Base-by-base conservation (phyloP, 53 echinoderm and acorn worm genomes). In the Stichopus horrens region DNA sequence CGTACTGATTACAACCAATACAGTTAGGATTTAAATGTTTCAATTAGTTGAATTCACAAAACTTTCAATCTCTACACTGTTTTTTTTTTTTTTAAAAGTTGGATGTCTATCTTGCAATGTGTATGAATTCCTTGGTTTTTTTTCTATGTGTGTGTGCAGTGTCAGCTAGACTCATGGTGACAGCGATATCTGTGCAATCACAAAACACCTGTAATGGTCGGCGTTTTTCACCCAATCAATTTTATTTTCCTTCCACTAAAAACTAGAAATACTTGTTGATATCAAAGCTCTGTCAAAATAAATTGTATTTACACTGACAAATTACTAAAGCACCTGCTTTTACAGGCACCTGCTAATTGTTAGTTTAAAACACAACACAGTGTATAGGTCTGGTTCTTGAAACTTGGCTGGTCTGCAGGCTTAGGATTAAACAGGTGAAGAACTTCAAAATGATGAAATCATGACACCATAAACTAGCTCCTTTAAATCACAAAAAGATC, bases 251-350 rank as follows among this genome's bases (percentile, higher is more conserved):
- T 63, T 10, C 11, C 63, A 63, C 8, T 37, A 63, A 63, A 63
- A 63, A 63, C 16, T 63, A 63, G 63, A 63, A 63, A 63, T 63
- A 13, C 11, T 63, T 63, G 10, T 63, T 63, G 9, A 9, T 59
- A 63, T 63, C 63, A 63, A 55, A 19, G 14, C 11, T 53, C 79
- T 79, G 79, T 79, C 79, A 79, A 51, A 79, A 79, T 79, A 79
- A 79, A 79, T 79, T 79, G 79, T 79, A 79, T 79, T 79, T 79
- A 55, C 55, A 79, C 55, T 79, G 52, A 79, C 51, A 23, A 63
- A 63, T 13, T 13, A 10, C 63, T 13, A 10, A 63, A 63, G 16
- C 63, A 63, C 63, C 63, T 63, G 63, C 55, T 75, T 75, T n/a
- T 9, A 75, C 1, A 0, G 79, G 55, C 79, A 79, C 79, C 79